Evolutionary conservation across 2,113 vertebrate species (phyloP).

Genomic region (Varanus komodoensis): DNA sequence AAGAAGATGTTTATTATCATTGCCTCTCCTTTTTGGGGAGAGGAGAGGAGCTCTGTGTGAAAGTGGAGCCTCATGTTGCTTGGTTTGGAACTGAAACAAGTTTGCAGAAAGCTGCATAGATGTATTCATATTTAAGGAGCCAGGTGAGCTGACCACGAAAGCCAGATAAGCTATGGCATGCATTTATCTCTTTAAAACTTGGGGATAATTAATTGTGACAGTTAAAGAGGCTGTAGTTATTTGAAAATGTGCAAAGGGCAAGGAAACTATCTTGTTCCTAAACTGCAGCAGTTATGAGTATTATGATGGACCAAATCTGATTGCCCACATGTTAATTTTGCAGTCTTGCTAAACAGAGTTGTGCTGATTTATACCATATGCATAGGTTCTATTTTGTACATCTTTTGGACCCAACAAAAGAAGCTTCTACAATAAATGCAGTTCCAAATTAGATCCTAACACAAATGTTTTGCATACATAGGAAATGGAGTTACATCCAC

Average conservation of each 20-base stretch:
- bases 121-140: background rate
- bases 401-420: background rate
- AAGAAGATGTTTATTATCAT: slow-evolving; percentile 9
- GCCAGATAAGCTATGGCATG: background rate
- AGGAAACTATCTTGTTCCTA: background rate
- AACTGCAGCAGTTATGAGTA: background rate
- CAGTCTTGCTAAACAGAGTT: background rate
- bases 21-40: background rate
- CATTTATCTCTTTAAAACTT: background rate
- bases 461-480: background rate
- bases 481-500: background rate
- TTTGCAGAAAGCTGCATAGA: background rate
- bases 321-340: background rate
- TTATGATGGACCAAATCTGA: background rate
- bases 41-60: background rate
- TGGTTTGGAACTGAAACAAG: background rate
- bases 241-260: background rate
- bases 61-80: background rate
- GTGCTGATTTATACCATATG: background rate
- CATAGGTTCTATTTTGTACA: background rate
- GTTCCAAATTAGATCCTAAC: background rate
- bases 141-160: background rate
- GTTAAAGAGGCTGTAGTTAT: background rate
- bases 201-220: background rate
- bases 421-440: background rate